Conservation (phyloP, 2,888 invertebrate genomes). For the Scaptomyza parva region DNA sequence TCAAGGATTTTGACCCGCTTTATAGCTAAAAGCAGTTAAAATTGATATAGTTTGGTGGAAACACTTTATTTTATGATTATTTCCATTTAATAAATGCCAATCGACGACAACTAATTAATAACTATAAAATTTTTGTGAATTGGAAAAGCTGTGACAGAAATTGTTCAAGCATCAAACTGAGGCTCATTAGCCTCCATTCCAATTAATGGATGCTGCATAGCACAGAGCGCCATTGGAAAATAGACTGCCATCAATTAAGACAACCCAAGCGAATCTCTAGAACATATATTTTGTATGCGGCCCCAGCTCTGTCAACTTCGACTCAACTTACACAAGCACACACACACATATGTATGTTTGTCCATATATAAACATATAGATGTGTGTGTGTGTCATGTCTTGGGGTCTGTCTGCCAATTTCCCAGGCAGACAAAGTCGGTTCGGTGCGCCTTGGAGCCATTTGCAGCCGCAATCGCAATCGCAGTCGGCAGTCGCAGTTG, state of each 20-base stretch:
- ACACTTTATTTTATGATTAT: constrained; percentile 18
- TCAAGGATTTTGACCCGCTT: constrained; percentile 7
- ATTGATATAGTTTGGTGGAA: background rate
- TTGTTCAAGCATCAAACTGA: constrained; percentile 36
- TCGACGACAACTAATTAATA: constrained; percentile 41
- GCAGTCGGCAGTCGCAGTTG: constrained; percentile 26
- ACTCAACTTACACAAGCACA: constrained; percentile 19
- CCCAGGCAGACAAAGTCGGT: constrained; percentile 19
- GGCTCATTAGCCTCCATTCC: constrained; percentile 58
- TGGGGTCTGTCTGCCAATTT: constrained; percentile 45
- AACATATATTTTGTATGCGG: constrained; percentile 14
- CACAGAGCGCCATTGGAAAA: constrained; percentile 35
- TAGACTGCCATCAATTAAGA: constrained; percentile 63
- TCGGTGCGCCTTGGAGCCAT: constrained; percentile 46
- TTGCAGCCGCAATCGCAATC: too few species aligned
- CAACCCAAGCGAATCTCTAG: constrained; percentile 50
- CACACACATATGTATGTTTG: background rate
- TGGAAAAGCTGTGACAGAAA: constrained; percentile 36
- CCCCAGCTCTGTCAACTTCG: constrained; percentile 26
- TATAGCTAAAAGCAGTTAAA: constrained; percentile 5
- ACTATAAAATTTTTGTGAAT: constrained; percentile 29
- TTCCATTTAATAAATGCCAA: constrained; percentile 26
- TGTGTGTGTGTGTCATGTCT: constrained; percentile 29
- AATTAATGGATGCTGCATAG: constrained; percentile 50
- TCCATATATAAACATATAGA: constrained; percentile 2